Percentiles rank a stretch among this genome's conserved stretches.
phyloP scores from a whole-genome alignment of 2,888 invertebrate genomes.

The Agrenia bidenticulata region DNA sequence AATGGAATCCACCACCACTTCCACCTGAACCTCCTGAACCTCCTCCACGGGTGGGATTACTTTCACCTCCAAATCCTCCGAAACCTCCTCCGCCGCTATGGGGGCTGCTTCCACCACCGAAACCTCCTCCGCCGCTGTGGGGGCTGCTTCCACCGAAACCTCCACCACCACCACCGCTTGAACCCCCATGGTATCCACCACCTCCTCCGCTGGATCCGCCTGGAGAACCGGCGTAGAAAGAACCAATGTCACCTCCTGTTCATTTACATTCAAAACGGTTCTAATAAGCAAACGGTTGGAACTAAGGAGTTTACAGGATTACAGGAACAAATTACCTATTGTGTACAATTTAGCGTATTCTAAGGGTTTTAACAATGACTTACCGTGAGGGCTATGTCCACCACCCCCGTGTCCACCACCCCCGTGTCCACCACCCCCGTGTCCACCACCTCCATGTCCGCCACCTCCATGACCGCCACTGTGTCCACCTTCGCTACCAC shows the following conservation, averaged over 20 bases:
- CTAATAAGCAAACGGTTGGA: too few species aligned
- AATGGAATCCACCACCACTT: conserved; percentile 19
- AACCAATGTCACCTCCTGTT: conserved; percentile 14
- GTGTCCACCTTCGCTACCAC: conserved; percentile 17
- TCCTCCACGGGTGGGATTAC: conserved; percentile 20
- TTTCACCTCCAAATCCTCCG: conserved; percentile 22
- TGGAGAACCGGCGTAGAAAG: conserved; percentile 3
- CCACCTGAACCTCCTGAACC: conserved; percentile 24
- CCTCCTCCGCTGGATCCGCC: not conserved
- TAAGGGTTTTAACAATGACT: too few species aligned
- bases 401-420: conserved; percentile 15
- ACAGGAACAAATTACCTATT: too few species aligned
- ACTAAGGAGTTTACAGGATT: too few species aligned
- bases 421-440: conserved; percentile 15
- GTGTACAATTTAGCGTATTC: too few species aligned
- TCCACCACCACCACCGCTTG: conserved; percentile 23
- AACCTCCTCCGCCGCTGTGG: conserved; percentile 18
- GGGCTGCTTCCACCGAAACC: conserved; percentile 23
- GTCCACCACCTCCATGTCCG: conserved; percentile 29
- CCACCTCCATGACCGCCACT: conserved; percentile 11
- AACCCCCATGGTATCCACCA: conserved; percentile 26
- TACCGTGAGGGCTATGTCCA: too few species aligned
- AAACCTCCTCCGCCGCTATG: conserved; percentile 15
- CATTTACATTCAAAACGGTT: not conserved
- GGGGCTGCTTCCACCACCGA: conserved; percentile 23